A percentile compares a stretch with the other conserved stretches of the same genome.
Evolutionary conservation across 2,888 invertebrate genomes (phyloP).

Genomic region (Lordiphosa fenestrarum): DNA sequence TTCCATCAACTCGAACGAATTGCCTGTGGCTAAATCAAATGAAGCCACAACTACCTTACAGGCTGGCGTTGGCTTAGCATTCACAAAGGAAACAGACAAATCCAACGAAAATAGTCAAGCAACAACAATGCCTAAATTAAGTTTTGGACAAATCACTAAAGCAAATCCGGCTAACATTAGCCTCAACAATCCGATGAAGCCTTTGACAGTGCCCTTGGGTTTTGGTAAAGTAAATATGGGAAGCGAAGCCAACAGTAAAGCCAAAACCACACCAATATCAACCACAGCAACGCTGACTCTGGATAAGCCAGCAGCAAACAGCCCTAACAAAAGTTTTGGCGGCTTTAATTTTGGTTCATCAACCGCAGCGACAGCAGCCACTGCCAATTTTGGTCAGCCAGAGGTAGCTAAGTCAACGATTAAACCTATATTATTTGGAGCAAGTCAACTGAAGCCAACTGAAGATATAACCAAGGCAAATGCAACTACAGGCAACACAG

Average conservation of each 20-base stretch:
- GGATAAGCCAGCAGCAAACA: not conserved
- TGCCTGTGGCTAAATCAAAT: not conserved
- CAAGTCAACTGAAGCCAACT: not conserved
- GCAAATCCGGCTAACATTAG: not conserved
- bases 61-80: not conserved
- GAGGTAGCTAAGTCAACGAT: constrained; percentile 1
- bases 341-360: constrained; percentile 4
- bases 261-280: not conserved
- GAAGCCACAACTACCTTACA: not conserved
- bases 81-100: constrained; percentile 18
- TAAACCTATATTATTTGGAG: not conserved
- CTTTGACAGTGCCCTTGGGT: too few species aligned
- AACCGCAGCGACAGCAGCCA: not conserved
- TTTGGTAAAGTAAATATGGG: too few species aligned
- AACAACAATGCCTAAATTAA: constrained; percentile 12
- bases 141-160: constrained; percentile 9
- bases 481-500: constrained; percentile 3
- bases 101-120: constrained; percentile 6
- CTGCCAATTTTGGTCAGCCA: not conserved
- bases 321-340: not conserved
- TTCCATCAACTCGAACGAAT: not conserved
- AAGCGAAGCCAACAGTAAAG: too few species aligned
- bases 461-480: not conserved
- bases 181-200: not conserved
- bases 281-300: not conserved